Conservation (phyloP, 2,888 invertebrate genomes). For the Andrena flavipes region DNA sequence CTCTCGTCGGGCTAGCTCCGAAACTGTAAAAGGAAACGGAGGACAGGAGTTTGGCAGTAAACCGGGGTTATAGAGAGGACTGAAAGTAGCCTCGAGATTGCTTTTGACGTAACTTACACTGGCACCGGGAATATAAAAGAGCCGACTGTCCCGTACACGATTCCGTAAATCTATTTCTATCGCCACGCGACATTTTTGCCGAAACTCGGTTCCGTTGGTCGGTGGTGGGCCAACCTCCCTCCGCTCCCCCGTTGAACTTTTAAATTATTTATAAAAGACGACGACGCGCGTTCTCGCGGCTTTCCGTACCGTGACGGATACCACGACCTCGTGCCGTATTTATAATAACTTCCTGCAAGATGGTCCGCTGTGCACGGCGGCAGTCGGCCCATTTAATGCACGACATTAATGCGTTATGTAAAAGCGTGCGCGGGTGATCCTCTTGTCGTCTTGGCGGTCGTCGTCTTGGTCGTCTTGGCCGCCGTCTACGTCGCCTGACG, state of each 20-base stretch:
- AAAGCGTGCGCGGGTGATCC: constrained; percentile 67
- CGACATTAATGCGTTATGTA: constrained; percentile 73
- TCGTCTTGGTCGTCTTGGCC: constrained; percentile 34
- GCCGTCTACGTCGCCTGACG: constrained; percentile 38
- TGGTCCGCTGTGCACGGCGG: constrained; percentile 41
- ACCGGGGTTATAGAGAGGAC: constrained; percentile 6
- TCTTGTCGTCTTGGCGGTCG: constrained; percentile 53
- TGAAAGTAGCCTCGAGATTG: background rate
- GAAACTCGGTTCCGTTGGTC: constrained; percentile 21
- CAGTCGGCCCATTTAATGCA: constrained; percentile 65
- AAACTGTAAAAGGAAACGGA: background rate
- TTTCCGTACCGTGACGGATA: constrained; percentile 56
- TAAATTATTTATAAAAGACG: constrained; percentile 55
- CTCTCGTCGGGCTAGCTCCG: background rate
- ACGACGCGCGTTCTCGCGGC: constrained; percentile 34
- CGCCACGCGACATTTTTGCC: constrained; percentile 39
- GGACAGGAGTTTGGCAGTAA: background rate
- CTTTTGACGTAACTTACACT: constrained; percentile 23
- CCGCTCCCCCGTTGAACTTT: constrained; percentile 33
- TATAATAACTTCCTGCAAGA: constrained; percentile 69
- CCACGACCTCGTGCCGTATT: constrained; percentile 58
- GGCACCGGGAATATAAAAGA: constrained; percentile 39
- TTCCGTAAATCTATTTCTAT: constrained; percentile 51
- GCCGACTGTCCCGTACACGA: background rate
- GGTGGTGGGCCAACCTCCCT: background rate